Base-by-base conservation (phyloP, 2,797 vertebrate genomes). In the Galagoides demidoff region DNA sequence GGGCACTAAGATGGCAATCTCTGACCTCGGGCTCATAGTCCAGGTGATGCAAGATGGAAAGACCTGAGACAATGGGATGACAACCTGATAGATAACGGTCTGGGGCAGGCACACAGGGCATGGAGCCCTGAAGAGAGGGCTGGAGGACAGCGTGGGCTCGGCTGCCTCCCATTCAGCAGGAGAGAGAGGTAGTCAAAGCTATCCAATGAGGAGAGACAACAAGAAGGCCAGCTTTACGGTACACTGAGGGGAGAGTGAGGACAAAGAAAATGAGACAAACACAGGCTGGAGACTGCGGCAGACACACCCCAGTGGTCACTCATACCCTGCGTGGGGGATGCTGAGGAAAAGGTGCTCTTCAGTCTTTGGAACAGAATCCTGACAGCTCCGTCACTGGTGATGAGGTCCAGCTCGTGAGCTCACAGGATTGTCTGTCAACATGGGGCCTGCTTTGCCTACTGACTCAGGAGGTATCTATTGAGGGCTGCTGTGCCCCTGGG, bases 31-130 rank as follows among this genome's bases (percentile, higher is more conserved):
- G 59, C 29, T 81, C 39, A 23, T 0, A 8, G 85, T 49, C 12
- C n/a, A 23, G 61, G 34, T 43, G 76, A 45, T 4, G 3, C 73
- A 11, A 37, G 55, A 49, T 2, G 1, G 23, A 27, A 45, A 85
- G 82, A 66, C 3, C 2, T 0, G 1, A 22, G 52, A 27, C 25
- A 29, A 0, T 0, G 22, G 22, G 43, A 55, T 31, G 16, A 34
- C 27, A 31, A 49, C 3, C 49, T 31, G 37, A 37, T 29, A 79
- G 22, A 16, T 12, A 31, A 16, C 61, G 55, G 66, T 31, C 70
- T 34, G 29, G 34, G 34, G 34, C 5, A 57, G 66, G 43, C 1
- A 11, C 16, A 22, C 12, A 39, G 27, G 49, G 20, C 2, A 13
- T 25, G n/a, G 49, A 52, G 52, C 22, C 20, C 52, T 25, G 49